Base-by-base conservation (phyloP, 2,888 invertebrate genomes). In the Cosmia pyralina region DNA sequence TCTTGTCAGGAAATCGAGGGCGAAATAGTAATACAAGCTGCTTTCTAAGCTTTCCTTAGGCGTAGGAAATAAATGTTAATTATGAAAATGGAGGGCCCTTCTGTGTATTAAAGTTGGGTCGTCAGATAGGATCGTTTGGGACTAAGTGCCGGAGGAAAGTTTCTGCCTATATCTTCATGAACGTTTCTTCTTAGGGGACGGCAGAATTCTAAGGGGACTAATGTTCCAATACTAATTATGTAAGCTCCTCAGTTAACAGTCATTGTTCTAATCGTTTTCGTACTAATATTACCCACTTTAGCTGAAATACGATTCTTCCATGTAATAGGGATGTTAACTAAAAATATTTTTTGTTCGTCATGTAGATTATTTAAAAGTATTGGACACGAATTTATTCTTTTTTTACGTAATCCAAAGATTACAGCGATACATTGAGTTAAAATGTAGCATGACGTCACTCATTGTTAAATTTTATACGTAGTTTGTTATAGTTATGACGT, bases 71-170 rank as follows among this genome's bases (percentile, higher is more conserved):
- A 87, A 84, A 86, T 83, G 84, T 87, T 84, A 81, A 83, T 85
- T 84, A 80, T 85, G 78, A 88, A 88, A 87, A 83, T 75, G 76
- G 76, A 84, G 82, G 66, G 69, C 84, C 66, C 86, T 75, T 79
- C 74, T 73, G 86, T 84, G 84, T 84, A 86, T 86, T 81, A 81
- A 84, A 85, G 75, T 85, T 86, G 66, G 82, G 81, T 75, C 85
- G 65, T 82, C 78, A 82, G 69, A 81, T 81, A 81, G 71, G 82
- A 84, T 81, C 84, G 86, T 84, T 84, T 75, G 75, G 77, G 78
- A 68, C 78, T 77, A 84, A 81, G 81, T 85, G 77, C 70, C 58
- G 53, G 17, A 57, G 63, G 58, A 68, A 84, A 84, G 65, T 85
- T 84, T 74, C 69, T 68, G 52, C 50, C 81, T 83, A 77, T 83